Evolutionary conservation across 1,140 invertebrate genomes (phyloP), one percentile per base, ranked within the genome.

Genomic region (Cheumatopsyche charites): DNA sequence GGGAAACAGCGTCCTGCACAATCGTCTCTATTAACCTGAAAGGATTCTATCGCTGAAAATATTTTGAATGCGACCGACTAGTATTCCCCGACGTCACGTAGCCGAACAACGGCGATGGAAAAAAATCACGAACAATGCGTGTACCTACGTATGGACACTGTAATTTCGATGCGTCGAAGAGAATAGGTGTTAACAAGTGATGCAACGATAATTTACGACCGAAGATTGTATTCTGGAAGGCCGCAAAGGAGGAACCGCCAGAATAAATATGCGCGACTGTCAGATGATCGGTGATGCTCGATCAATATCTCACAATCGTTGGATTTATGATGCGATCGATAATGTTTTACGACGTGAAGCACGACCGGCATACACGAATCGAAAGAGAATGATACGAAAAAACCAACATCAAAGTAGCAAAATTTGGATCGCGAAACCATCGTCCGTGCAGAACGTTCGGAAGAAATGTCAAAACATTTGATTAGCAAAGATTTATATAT

Each of bases 271-370:
- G 15, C 9, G 47, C 47, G 19, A 52, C n/a, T 52, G 47, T 52
- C 47, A 17, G 47, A 52, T 17, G 2, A 47, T 3, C 9, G 29
- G 29, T 9, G 29, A 19, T 41, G 62, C 36, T 21, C 26, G 26
- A 17, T 65, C 15, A 65, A 65, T 65, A 65, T 45, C 62, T 65
- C 26, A 65, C 62, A 43, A 42, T 23, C 11, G 36, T 19, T 29
- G 26, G 62, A 65, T 42, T 65, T 43, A 65, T 45, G 62, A 65
- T 45, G n/a, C 36, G 36, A 65, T 65, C 62, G 23, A 65, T 65
- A 65, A 65, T 45, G 6, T 25, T 17, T 12, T 21, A 17, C 29
- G 62, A 65, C 62, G 41, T 62, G 26, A 29, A 62, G 12, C 26
- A 42, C 15, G 25, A 61, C 55, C 55, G 55, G 13, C 25, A 25